A percentile compares a stretch with the other conserved stretches of the same genome.
These are phyloP conservation scores for Crenuchus spilurus DNA, from an alignment of 2,797 vertebrate species.

Conservation along the genomic window DNA sequence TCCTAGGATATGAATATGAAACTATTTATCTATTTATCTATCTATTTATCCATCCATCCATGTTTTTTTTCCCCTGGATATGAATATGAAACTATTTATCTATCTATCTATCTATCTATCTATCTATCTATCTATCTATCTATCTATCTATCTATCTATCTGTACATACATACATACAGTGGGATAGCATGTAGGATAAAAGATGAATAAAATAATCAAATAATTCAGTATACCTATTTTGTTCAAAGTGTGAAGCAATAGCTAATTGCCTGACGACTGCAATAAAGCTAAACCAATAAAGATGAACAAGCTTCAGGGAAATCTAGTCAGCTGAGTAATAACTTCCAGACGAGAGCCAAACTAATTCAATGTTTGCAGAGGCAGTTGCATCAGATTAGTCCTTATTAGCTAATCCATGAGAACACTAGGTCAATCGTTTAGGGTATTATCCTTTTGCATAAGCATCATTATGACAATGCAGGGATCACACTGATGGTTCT, in stretches of 20 bases:
- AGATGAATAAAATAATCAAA: constrained; percentile 1
- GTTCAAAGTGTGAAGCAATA: constrained; percentile 48
- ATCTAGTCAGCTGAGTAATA: constrained; percentile 57
- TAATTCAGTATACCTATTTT: constrained; percentile 12
- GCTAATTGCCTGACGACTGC: constrained; percentile 40
- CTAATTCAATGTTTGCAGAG: constrained; percentile 61
- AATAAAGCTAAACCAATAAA: constrained; percentile 61
- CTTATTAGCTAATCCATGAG: constrained; percentile 51
- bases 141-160: no score
- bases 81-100: no score
- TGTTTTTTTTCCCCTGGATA: no score
- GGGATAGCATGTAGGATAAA: no score
- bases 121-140: no score
- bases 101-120: no score
- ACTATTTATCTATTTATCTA: no score
- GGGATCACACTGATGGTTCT: constrained; percentile 21
- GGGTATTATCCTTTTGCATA: constrained; percentile 34
- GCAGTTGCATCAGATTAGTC: constrained; percentile 47
- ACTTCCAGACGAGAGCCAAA: constrained; percentile 54
- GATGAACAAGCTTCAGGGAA: constrained; percentile 51
- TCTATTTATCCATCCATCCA: no score
- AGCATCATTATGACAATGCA: constrained; percentile 22
- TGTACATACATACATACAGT: no score
- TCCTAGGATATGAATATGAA: no score
- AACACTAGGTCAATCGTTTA: constrained; percentile 39